Evolutionary conservation across 2,888 invertebrate species (phyloP), one percentile per base, ranked within the genome.

Genomic region (Epinotia bilunana): DNA sequence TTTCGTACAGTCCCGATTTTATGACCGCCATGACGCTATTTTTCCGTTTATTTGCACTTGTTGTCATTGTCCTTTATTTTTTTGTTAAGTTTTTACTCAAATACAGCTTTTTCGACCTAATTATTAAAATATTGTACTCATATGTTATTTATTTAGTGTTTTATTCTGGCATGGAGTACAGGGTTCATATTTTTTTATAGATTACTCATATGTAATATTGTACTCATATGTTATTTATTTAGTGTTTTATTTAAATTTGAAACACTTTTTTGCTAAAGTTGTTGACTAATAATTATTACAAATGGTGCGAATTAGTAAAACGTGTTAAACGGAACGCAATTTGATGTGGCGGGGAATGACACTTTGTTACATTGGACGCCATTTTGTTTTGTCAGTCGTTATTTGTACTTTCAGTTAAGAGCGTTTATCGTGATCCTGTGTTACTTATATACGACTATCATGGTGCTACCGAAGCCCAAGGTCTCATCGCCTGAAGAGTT

Each of bases 391-490:
- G 16, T 49, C 49, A 49, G 49, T 49, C 49, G 49, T 49, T 12
- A 49, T 49, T 49, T 16, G 49, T 49, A 49, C 16, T 49, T 16
- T 16, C 49, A 49, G 49, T 49, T 62, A 43, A 62, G 62, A 63
- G 63, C 63, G 63, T 63, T 46, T 63, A 28, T 46, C 63, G 63
- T 63, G 3, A 43, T 63, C 63, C 63, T 63, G 63, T 46, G 43
- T 18, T 46, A 63, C 63, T 43, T 33, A 63, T 62, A 39, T 62
- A 46, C 46, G 43, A 63, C 63, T 46, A 63, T 46, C 23, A 63
- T 63, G 63, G 63, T 63, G 63, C 46, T 63, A 43, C 63, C 63
- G 62, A 62, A 62, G n/a, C 62, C 33, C 39, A 62, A 62, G 39
- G 63, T 46, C 33, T 63, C 62, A 62, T n/a, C 43, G 62, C 62